These are phyloP conservation scores for Pterophyllum scalare DNA, from an alignment of 2,113 vertebrate genomes.

Conservation along the genomic window DNA sequence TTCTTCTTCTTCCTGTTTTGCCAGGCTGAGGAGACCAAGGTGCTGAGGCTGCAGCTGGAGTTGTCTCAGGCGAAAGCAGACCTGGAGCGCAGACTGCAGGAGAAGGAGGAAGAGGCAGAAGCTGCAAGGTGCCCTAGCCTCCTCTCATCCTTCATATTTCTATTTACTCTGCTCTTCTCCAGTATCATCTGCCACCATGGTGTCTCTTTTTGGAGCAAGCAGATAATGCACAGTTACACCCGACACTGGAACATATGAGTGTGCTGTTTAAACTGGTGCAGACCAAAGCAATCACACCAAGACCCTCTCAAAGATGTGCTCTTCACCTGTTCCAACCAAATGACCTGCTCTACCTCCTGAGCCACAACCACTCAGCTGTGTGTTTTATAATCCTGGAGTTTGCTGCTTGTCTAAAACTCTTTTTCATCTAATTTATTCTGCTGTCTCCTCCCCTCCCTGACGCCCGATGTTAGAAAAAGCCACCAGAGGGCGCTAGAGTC, in stretches of 20 bases:
- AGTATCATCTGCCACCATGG: too few relatives aligned
- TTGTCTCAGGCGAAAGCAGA: conserved; percentile 83
- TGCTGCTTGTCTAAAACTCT: background rate
- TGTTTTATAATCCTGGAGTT: background rate
- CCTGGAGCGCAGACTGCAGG: conserved; percentile 81
- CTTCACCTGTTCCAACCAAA: background rate
- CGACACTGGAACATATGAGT: background rate
- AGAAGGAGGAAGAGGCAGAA: conserved; percentile 85
- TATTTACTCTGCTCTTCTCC: background rate
- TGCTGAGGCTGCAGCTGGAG: conserved; percentile 83
- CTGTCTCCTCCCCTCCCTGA: background rate
- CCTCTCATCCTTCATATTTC: background rate
- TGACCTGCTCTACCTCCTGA: too few relatives aligned
- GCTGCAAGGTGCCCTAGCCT: conserved; percentile 69
- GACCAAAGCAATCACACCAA: background rate
- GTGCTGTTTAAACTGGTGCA: background rate
- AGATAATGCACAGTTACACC: background rate
- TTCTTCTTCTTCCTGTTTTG: background rate
- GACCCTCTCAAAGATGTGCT: background rate
- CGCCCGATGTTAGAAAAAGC: conserved; percentile 69
- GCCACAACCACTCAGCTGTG: too few relatives aligned
- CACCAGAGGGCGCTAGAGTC: conserved; percentile 83
- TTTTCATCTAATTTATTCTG: background rate
- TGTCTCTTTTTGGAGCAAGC: background rate
- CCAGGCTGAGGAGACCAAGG: conserved; percentile 85